phyloP scores from a whole-genome alignment of 2,113 vertebrate species.

The Calypte anna region DNA sequence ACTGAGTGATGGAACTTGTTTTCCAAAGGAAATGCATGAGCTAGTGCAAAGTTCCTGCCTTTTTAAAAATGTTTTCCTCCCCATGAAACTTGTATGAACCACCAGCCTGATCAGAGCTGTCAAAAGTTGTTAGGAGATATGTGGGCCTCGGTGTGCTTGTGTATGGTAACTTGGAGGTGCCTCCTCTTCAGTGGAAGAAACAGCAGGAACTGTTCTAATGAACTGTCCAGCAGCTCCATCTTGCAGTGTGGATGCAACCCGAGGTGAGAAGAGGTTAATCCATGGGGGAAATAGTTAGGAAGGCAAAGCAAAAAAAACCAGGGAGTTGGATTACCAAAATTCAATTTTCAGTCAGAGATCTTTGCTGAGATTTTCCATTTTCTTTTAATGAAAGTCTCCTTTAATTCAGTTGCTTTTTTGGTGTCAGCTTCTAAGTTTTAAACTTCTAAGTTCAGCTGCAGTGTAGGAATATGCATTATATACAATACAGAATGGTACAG shows the following conservation, averaged over 20 bases:
- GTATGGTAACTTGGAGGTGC: neutral
- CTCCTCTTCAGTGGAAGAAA: constrained; percentile 30
- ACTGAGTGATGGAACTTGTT: neutral
- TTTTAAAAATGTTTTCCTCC: neutral
- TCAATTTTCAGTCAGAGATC: neutral
- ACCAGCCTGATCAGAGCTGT: constrained; percentile 36
- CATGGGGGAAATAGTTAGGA: constrained; percentile 67
- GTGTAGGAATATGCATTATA: neutral
- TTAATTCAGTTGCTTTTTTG: neutral
- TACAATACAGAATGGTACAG: neutral
- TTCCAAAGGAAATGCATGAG: constrained; percentile 57
- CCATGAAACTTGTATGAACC: neutral
- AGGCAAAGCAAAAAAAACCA: neutral
- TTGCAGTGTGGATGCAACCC: constrained; percentile 32
- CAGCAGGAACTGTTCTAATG: constrained; percentile 76
- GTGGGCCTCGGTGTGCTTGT: neutral
- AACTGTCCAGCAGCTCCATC: constrained; percentile 47
- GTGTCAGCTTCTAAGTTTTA: neutral
- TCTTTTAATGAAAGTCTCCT: neutral
- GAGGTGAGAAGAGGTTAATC: constrained; percentile 74
- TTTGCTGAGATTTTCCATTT: neutral
- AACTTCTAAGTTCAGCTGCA: neutral
- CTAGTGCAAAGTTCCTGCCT: constrained; percentile 57
- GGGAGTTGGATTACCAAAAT: neutral
- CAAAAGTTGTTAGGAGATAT: constrained; percentile 17